Evolutionary conservation across 2,888 invertebrate genomes (phyloP), one percentile per base, ranked within the genome.

Genomic region (Clusia tigrina): DNA sequence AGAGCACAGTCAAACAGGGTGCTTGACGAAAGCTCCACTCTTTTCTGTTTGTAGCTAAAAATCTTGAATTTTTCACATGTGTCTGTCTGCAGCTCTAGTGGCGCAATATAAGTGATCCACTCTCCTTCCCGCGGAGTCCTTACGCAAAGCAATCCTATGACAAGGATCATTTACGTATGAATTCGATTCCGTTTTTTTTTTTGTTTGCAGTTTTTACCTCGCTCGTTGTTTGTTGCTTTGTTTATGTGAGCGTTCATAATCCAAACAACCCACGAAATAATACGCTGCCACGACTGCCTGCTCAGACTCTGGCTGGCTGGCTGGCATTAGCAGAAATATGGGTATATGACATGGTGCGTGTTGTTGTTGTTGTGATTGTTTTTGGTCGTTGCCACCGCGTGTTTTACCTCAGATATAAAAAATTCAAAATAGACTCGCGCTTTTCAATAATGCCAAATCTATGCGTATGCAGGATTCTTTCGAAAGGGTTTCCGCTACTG

Each of bases 231-330:
- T n/a, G n/a, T n/a, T n/a, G n/a, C n/a, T 42, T 42, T 42, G n/a
- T n/a, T 6, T 42, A 17, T 24, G 53, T 2, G 18, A 6, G 26
- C 42, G 42, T 51, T n/a, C 60, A 60, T 60, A 60, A 37, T 59
- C 59, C 42, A 54, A 32, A 52, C 59, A 52, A 38, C 54, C 59
- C 32, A 52, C 52, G 59, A 37, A 38, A 58, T 58, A 58, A 48
- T 58, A 24, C 24, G 22, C 15, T 32, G 10, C 15, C n/a, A 3
- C n/a, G 12, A 5, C 2, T 17, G 10, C 42, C 42, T 42, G 42
- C 42, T n/a, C n/a, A 6, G 12, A 32, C 6, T 6, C 32, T 12
- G 32, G 32, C 6, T 12, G 32, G 32, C 32, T 12, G 32, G 32
- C 32, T 12, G 32, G 32, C 32, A 32, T 9, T 12, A 42, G 48